Evolutionary conservation across 2,888 invertebrate species (phyloP), one percentile per base, ranked within the genome.

Genomic region (Aphrophora alni): DNA sequence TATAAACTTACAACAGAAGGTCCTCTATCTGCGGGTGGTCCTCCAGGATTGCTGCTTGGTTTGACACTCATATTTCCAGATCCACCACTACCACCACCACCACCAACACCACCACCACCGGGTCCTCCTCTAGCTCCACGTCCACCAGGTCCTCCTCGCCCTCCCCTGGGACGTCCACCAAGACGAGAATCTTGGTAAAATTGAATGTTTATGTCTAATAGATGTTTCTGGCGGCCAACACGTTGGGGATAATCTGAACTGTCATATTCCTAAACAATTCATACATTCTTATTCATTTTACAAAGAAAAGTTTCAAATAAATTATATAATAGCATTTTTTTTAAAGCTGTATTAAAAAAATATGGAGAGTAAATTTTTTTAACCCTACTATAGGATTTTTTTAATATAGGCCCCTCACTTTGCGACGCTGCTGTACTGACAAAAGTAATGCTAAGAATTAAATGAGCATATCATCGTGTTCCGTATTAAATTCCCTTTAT

Each of bases 201-300:
- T 68, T 84, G 83, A 51, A 85, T 82, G 33, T 84, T 84, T 59
- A 85, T 85, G 76, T 84, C 85, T 70, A 85, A 77, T 14, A 84
- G 76, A 85, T 87, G 84, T 76, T 85, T 84, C 73, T 84, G 84
- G 24, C 84, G 82, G 8, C 84, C 83, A 73, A 83, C 83, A 75
- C 84, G 79, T 80, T 84, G 84, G n/a, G 84, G 84, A 68, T 84
- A 83, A 8, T 83, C 84, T 38, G 71, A 82, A 72, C 78, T 83
- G 77, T 84, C 84, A 75, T 84, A 84, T 71, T 84, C 84, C 83
- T 84, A 75, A 38, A 82, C 24, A 74, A 77, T 70, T 4, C 33
- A 33, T 33, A 33, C 4, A 33, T 10, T 33, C 33, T 33, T 33
- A n/a, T 33, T 33, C 33, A 33, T 33, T 33, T n/a, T n/a, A n/a